These are phyloP conservation scores for Amphipoea oculea DNA, from an alignment of 2,888 invertebrate genomes.

Conservation along the genomic window DNA sequence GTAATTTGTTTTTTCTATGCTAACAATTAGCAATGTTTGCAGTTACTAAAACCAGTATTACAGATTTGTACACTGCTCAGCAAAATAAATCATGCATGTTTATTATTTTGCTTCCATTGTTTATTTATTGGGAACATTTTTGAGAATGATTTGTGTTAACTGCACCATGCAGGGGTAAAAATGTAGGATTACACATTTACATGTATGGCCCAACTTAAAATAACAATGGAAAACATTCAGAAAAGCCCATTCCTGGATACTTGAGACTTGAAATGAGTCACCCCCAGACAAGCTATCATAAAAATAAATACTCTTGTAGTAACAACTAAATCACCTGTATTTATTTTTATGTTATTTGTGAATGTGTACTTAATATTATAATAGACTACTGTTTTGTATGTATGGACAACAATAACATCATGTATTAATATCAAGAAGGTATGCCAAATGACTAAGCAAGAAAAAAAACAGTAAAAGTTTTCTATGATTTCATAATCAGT, in stretches of 20 bases:
- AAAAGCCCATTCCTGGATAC: neutral
- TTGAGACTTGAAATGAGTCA: neutral
- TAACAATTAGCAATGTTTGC: neutral
- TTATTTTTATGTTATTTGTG: neutral
- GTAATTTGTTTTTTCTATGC: too few relatives aligned
- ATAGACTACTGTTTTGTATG: neutral
- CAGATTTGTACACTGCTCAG: neutral
- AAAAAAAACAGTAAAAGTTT: neutral
- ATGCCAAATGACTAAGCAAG: neutral
- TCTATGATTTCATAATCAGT: neutral
- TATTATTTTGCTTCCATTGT: conserved; percentile 17
- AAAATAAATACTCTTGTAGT: neutral
- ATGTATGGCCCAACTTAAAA: neutral
- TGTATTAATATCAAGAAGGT: neutral
- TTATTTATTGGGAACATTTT: conserved; percentile 5
- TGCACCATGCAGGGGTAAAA: neutral
- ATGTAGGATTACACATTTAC: neutral
- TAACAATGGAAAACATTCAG: neutral
- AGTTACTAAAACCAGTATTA: neutral
- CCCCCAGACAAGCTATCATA: neutral
- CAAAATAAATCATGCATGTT: conserved; percentile 7
- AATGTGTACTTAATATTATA: neutral
- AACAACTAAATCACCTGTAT: neutral
- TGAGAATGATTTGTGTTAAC: neutral
- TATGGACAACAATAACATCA: neutral